Conservation (phyloP, 2,113 vertebrate species). For the Lophius piscatorius region DNA sequence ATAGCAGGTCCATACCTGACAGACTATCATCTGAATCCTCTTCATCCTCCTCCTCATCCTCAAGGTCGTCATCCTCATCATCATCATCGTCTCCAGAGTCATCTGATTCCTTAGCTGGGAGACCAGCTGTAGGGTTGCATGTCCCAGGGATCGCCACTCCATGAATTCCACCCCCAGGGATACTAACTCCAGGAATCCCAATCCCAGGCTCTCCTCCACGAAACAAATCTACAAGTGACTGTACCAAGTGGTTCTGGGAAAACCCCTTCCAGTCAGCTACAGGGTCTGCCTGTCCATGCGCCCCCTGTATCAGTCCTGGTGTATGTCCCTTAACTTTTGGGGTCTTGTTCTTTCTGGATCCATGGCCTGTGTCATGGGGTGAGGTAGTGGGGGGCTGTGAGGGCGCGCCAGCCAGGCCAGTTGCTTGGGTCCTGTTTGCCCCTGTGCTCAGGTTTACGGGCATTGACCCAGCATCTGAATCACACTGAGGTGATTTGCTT, state of each 20-base stretch:
- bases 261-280: constrained; percentile 83
- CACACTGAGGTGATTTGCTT: constrained; percentile 78
- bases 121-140: constrained; percentile 74
- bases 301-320: constrained; percentile 48
- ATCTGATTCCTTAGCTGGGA: constrained; percentile 95
- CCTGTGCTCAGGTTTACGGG: constrained; percentile 91
- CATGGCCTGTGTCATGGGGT: constrained; percentile 85
- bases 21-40: constrained; percentile 95
- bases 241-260: constrained; percentile 85
- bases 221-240: constrained; percentile 91
- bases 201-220: constrained; percentile 86
- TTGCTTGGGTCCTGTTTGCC: constrained; percentile 83
- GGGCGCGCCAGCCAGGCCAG: constrained; percentile 73
- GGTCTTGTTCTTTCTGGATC: constrained; percentile 89
- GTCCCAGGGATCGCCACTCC: constrained; percentile 71
- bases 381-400: constrained; percentile 82
- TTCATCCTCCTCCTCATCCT: constrained; percentile 90
- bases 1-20: constrained; percentile 84
- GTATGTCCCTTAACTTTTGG: constrained; percentile 75
- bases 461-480: constrained; percentile 80
- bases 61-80: constrained; percentile 93
- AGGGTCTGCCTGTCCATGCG: constrained; percentile 63
- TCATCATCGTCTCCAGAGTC: constrained; percentile 95
- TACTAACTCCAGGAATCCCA: constrained; percentile 73
- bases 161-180: constrained; percentile 74